A percentile compares a stretch with the other conserved stretches of the same genome.
Conservation (phyloP, 2,797 vertebrate genomes). For the Ctenosaura bakeri region DNA sequence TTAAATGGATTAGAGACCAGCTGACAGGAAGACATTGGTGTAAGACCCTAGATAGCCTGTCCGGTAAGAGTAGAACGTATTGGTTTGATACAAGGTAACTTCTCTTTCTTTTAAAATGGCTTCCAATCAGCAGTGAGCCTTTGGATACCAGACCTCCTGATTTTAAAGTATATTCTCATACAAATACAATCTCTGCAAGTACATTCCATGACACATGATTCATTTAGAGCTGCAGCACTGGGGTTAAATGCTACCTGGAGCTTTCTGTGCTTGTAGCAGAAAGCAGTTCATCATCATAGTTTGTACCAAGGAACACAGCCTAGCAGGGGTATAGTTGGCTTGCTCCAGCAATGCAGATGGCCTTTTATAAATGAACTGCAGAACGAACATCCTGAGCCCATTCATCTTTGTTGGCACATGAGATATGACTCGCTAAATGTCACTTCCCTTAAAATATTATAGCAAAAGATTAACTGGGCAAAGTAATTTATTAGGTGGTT, state of each 20-base stretch:
- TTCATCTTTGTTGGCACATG: slow-evolving; percentile 63
- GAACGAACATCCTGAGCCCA: slow-evolving; percentile 52
- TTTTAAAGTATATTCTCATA: background rate
- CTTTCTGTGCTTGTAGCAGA: slow-evolving; percentile 45
- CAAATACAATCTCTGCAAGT: slow-evolving; percentile 32
- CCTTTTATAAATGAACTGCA: slow-evolving; percentile 64
- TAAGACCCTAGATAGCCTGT: background rate
- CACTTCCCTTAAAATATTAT: slow-evolving; percentile 67
- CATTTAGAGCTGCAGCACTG: slow-evolving; percentile 31
- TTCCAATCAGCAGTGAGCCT: background rate
- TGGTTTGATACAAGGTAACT: background rate
- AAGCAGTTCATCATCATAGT: slow-evolving; percentile 52
- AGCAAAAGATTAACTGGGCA: slow-evolving; percentile 57
- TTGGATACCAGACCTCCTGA: slow-evolving; percentile 2
- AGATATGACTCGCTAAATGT: slow-evolving; percentile 67
- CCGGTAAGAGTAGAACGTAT: background rate
- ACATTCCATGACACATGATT: slow-evolving; percentile 13
- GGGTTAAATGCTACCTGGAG: slow-evolving; percentile 55
- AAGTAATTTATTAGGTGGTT: slow-evolving; percentile 64
- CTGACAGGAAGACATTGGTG: background rate
- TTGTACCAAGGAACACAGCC: slow-evolving; percentile 33
- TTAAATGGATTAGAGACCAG: background rate
- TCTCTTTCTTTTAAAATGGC: background rate
- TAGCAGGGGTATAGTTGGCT: slow-evolving; percentile 25
- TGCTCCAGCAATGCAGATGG: slow-evolving; percentile 49